Evolutionary conservation across 2,888 invertebrate genomes (phyloP).

Genomic region (Noctua comes): DNA sequence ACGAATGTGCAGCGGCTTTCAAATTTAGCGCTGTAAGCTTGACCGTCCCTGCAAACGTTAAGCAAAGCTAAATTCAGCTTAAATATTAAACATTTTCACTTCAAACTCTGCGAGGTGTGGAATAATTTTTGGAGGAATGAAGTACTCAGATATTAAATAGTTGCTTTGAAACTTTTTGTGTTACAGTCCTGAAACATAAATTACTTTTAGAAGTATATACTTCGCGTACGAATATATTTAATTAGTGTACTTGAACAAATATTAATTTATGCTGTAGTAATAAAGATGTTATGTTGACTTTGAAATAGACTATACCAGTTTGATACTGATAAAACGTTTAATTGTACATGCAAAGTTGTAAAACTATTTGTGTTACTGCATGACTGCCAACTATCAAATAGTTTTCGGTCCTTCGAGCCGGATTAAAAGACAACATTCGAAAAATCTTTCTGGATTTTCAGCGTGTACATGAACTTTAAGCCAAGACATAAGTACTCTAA

Average conservation of each 20-base stretch:
- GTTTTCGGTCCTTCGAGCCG: constrained; percentile 10
- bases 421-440: neutral
- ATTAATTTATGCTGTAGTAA: neutral
- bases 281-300: neutral
- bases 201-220: constrained; percentile 23
- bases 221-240: constrained; percentile 8
- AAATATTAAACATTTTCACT: constrained; percentile 44
- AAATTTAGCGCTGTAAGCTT: constrained; percentile 37
- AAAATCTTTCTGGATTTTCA: neutral
- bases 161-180: constrained; percentile 28
- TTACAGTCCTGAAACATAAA: constrained; percentile 7
- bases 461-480: neutral
- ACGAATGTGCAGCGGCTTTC: constrained; percentile 35
- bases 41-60: constrained; percentile 25
- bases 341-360: neutral
- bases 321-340: neutral
- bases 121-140: constrained; percentile 41
- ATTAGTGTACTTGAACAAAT: neutral
- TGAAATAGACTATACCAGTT: neutral
- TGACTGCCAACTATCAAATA: neutral
- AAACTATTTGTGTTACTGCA: neutral
- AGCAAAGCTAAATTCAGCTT: constrained; percentile 40
- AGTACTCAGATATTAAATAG: constrained; percentile 34
- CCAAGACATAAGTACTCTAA: constrained; percentile 18
- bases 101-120: constrained; percentile 13